A percentile compares a stretch with the other conserved stretches of the same genome.
These are phyloP conservation scores for Hylia prasina DNA, from an alignment of 2,113 vertebrate species.

Conservation along the genomic window DNA sequence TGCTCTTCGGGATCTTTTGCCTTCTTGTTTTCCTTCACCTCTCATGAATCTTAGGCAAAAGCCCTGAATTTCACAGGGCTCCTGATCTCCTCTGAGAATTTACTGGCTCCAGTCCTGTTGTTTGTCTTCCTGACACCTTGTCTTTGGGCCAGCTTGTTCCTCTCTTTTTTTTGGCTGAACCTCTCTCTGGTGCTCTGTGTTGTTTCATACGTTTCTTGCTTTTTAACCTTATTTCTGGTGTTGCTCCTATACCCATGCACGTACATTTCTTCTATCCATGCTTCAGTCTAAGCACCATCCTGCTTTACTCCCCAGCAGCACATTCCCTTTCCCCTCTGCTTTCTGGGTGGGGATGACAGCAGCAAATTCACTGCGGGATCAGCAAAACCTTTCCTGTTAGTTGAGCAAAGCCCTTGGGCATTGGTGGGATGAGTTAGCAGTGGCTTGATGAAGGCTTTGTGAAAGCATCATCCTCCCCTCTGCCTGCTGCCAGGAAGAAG, in stretches of 20 bases:
- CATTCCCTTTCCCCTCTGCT: neutral
- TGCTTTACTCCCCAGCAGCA: neutral
- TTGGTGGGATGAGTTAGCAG: neutral
- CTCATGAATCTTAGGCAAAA: neutral
- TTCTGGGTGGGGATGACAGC: neutral
- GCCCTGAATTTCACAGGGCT: neutral
- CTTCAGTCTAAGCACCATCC: neutral
- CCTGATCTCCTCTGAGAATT: neutral
- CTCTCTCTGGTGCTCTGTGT: neutral
- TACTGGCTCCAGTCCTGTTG: neutral
- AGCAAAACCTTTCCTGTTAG: neutral
- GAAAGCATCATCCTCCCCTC: neutral
- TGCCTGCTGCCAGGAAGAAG: neutral
- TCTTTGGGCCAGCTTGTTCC: neutral
- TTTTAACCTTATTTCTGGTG: neutral
- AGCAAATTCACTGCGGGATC: neutral
- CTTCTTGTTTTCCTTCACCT: neutral
- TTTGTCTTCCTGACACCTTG: neutral
- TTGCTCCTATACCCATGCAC: neutral
- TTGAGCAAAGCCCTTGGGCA: accelerated
- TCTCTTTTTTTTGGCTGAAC: neutral
- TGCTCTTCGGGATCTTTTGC: neutral
- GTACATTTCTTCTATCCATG: neutral
- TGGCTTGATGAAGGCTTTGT: neutral
- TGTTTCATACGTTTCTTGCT: neutral